Conservation (phyloP, 2,888 invertebrate species). For the Chrysolina americana region DNA sequence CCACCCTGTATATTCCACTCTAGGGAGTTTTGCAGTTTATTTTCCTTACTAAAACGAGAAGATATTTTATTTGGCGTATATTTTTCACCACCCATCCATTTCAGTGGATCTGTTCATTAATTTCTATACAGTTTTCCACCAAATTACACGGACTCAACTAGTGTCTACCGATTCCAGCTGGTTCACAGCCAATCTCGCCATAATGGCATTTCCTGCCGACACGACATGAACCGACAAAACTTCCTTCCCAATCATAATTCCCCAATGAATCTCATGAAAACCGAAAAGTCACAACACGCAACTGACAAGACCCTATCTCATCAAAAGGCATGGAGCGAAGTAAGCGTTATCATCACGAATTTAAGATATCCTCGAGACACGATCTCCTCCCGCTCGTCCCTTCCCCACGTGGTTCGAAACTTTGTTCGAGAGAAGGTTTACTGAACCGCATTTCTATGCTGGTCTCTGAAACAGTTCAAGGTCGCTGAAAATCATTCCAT, state of each 20-base stretch:
- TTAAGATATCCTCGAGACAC: slow-evolving; percentile 34
- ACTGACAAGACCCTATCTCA: slow-evolving; percentile 1
- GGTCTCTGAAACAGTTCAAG: slow-evolving; percentile 37
- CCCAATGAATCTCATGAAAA: neutral
- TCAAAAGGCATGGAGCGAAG: slow-evolving; percentile 20
- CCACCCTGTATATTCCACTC: no score
- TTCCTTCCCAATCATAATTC: neutral
- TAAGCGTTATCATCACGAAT: slow-evolving; percentile 31
- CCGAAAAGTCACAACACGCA: neutral
- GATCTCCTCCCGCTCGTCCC: slow-evolving; percentile 19
- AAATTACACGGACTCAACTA: neutral
- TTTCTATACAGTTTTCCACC: neutral
- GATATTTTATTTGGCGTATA: no score
- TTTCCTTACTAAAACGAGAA: no score
- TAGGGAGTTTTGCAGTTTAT: no score
- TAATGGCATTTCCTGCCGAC: neutral
- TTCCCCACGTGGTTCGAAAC: neutral
- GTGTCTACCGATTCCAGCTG: neutral
- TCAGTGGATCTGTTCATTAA: no score
- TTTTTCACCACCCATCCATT: no score
- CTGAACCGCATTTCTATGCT: slow-evolving; percentile 41
- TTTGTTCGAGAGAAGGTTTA: slow-evolving; percentile 38
- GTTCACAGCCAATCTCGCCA: neutral
- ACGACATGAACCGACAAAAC: neutral
- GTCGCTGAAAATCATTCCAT: slow-evolving; percentile 36